Evolutionary conservation across 1,140 invertebrate genomes (phyloP), one percentile per base, ranked within the genome.

Genomic region (Drosophila orena): DNA sequence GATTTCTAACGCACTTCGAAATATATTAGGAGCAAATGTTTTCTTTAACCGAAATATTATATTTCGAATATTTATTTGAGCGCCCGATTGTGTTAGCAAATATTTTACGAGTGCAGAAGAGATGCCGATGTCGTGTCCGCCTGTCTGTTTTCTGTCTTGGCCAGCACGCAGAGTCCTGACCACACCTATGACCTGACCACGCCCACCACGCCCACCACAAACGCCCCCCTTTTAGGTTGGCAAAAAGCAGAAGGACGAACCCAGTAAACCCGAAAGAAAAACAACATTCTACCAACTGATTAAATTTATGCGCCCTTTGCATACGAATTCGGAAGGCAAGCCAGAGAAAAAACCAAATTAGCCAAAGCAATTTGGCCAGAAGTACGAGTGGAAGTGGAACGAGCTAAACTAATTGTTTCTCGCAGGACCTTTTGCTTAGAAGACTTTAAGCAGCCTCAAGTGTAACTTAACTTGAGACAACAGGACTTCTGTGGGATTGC

Each of bases 291-390:
- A 60, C 60, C 55, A 79, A 66, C 83, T 86, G 78, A 88, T 86
- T 86, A 81, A 86, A 88, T 86, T 79, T 81, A 81, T 86, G 57
- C 70, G 74, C 83, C 66, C 42, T 79, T 79, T 68, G 75, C 79
- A 88, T 79, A 88, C 75, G 22, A 75, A 81, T 68, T 74, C 46
- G 57, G 35, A 34, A 37, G 62, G 65, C 65, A 24, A 66, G 30
- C 15, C 61, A 54, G 6, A 17, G 34, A 44, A 49, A 40, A 56
- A 68, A 66, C 10, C 24, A 70, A 70, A 70, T 70, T 70, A 56
- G 42, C 35, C 49, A 56, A 70, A 34, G 64, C 50, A 69, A 70
- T 70, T 70, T 66, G 59, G 43, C 62, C 62, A 66, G 47, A 62
- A 38, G 42, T 58, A 50, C 43, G 24, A 10, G 46, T n/a, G 46